A percentile compares a stretch with the other conserved stretches of the same genome.
Conservation (phyloP, 2,888 invertebrate species). For the Drymonia ruficornis region DNA sequence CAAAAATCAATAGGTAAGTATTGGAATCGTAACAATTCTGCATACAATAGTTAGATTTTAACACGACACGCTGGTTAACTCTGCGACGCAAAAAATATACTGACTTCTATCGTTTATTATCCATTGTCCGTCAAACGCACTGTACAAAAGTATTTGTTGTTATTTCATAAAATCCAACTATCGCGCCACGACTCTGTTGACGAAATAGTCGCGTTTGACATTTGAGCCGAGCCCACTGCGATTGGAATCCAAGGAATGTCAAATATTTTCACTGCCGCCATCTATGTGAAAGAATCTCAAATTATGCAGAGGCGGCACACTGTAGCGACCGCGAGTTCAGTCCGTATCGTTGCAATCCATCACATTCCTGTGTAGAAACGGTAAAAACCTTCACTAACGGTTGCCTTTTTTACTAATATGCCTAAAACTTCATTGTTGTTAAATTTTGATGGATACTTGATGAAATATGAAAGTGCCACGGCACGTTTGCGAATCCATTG, state of each 20-base stretch:
- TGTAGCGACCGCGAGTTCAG: conserved; percentile 50
- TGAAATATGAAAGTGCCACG: conserved; percentile 53
- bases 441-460: conserved; percentile 11
- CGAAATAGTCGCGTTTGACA: conserved; percentile 88
- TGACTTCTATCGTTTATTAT: conserved; percentile 68
- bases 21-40: conserved; percentile 64
- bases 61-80: conserved; percentile 63
- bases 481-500: conserved; percentile 65
- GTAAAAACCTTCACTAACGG: conserved; percentile 11
- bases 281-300: conserved; percentile 82
- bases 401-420: conserved; percentile 20
- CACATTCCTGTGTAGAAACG: conserved; percentile 12
- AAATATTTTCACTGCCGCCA: conserved; percentile 88
- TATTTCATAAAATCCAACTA: conserved; percentile 83
- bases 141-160: conserved; percentile 73
- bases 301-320: conserved; percentile 65
- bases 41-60: conserved; percentile 52
- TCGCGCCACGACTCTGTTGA: conserved; percentile 84
- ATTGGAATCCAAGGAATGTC: conserved; percentile 87
- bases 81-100: conserved; percentile 64
- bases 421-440: conserved; percentile 14
- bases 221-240: conserved; percentile 89
- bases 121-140: conserved; percentile 75
- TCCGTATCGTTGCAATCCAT: conserved; percentile 16
- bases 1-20: conserved; percentile 77